phyloP scores from a whole-genome alignment of 2,797 vertebrate genomes.

The Epinephelus coioides region DNA sequence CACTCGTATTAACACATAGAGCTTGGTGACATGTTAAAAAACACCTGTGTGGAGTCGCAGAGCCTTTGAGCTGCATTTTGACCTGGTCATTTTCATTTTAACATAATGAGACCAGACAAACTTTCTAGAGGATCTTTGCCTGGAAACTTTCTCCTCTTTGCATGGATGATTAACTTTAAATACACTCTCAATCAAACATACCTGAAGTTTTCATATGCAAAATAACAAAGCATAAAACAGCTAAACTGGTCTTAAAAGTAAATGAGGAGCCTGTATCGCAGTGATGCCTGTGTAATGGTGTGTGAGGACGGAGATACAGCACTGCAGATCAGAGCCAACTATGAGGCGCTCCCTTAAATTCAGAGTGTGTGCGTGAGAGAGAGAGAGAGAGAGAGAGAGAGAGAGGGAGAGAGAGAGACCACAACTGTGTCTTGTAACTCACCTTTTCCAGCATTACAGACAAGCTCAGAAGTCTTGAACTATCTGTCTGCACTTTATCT shows the following conservation, averaged over 20 bases:
- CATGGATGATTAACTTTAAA: slow-evolving; percentile 54
- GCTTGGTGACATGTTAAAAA: neutral
- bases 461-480: slow-evolving; percentile 33
- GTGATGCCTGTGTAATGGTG: slow-evolving; percentile 58
- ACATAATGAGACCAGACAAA: neutral
- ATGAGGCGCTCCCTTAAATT: neutral
- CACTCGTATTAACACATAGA: neutral
- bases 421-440: slow-evolving; percentile 37
- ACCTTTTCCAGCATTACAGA: slow-evolving; percentile 40
- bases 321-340: slow-evolving; percentile 16
- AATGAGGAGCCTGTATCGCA: slow-evolving; percentile 28
- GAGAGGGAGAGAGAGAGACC: neutral
- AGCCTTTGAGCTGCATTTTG: neutral
- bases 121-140: slow-evolving; percentile 1
- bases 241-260: slow-evolving; percentile 34
- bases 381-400: too few relatives aligned
- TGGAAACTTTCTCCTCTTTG: slow-evolving; percentile 24
- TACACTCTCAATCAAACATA: slow-evolving; percentile 39
- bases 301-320: slow-evolving; percentile 41
- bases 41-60: slow-evolving; percentile 1
- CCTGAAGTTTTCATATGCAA: slow-evolving; percentile 49
- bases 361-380: neutral
- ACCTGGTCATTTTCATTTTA: neutral
- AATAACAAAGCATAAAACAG: slow-evolving; percentile 50
- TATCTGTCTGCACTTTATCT: slow-evolving; percentile 55